Percentiles rank a stretch among this genome's conserved stretches.
Evolutionary conservation across 2,797 vertebrate species (phyloP).

Genomic region (Phyllotis vaccarum): DNA sequence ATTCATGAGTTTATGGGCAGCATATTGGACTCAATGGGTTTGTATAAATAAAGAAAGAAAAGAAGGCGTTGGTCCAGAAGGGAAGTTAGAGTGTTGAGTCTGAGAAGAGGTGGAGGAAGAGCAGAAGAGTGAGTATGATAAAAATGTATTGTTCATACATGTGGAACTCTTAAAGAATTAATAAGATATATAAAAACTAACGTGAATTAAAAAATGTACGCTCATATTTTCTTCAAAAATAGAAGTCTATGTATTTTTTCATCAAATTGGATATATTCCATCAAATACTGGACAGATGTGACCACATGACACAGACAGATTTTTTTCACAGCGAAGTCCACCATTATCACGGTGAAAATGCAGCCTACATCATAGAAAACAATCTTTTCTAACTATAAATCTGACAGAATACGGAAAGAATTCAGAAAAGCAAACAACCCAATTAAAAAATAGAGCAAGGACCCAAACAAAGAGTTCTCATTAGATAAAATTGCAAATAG

Average conservation of each 20-base stretch:
- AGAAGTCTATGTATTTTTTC: not conserved
- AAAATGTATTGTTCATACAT: not conserved
- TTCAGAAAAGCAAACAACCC: not conserved
- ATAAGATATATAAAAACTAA: not conserved
- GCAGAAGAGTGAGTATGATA: not conserved
- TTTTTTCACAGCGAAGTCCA: not conserved
- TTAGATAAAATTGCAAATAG: not conserved
- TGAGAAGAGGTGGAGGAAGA: not conserved
- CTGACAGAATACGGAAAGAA: not conserved
- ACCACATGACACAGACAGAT: not conserved
- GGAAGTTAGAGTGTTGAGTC: not conserved
- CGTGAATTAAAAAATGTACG: not conserved
- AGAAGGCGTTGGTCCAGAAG: not conserved
- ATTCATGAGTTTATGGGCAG: too few species aligned
- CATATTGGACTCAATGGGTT: not conserved
- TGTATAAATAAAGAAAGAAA: not conserved
- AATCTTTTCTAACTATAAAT: not conserved
- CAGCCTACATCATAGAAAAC: not conserved
- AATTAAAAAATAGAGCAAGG: not conserved
- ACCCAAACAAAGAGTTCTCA: not conserved
- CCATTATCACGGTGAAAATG: not conserved
- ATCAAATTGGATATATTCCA: not conserved
- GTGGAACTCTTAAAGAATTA: not conserved
- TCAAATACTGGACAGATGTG: not conserved
- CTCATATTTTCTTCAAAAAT: slow-evolving; percentile 12